A percentile compares a stretch with the other conserved stretches of the same genome.
Conservation (phyloP, 2,888 invertebrate species). For the Harmothoe impar region DNA sequence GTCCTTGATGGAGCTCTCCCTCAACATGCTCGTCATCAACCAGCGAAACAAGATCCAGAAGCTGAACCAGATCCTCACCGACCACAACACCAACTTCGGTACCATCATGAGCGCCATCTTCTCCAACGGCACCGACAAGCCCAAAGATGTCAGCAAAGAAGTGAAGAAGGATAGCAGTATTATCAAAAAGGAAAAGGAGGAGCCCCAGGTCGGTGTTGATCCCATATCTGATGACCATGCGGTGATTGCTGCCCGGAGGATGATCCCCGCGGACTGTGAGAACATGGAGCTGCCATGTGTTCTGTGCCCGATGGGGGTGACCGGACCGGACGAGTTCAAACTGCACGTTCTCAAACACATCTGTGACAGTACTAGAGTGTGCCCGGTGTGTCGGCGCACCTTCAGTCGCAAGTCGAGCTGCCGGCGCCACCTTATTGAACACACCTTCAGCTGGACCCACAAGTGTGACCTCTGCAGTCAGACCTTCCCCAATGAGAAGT, state of each 20-base stretch:
- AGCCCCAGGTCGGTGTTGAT: neutral
- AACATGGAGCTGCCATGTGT: conserved; percentile 40
- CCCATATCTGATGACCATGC: neutral
- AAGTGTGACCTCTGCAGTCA: conserved; percentile 53
- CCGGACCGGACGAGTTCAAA: conserved; percentile 46
- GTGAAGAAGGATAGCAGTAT: neutral
- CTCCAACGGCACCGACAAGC: neutral
- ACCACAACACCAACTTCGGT: conserved; percentile 1
- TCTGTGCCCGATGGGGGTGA: conserved; percentile 33
- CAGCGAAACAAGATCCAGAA: conserved; percentile 33
- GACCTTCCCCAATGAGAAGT: conserved; percentile 30
- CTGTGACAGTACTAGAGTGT: conserved; percentile 49
- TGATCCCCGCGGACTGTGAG: conserved; percentile 35
- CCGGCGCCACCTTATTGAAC: conserved; percentile 32
- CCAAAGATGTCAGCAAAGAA: neutral
- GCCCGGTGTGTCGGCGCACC: conserved; percentile 50
- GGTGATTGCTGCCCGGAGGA: neutral
- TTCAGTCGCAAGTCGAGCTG: conserved; percentile 59
- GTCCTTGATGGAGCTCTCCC: conserved; percentile 37
- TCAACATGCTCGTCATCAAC: conserved; percentile 35
- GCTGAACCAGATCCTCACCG: conserved; percentile 36
- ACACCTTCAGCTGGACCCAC: conserved; percentile 50
- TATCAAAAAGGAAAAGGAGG: conserved; percentile 10
- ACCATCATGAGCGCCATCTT: conserved; percentile 35
- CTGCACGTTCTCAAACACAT: conserved; percentile 46